A percentile compares a stretch with the other conserved stretches of the same genome.
Evolutionary conservation across 2,797 vertebrate species (phyloP).

Genomic region (Alosa sapidissima): DNA sequence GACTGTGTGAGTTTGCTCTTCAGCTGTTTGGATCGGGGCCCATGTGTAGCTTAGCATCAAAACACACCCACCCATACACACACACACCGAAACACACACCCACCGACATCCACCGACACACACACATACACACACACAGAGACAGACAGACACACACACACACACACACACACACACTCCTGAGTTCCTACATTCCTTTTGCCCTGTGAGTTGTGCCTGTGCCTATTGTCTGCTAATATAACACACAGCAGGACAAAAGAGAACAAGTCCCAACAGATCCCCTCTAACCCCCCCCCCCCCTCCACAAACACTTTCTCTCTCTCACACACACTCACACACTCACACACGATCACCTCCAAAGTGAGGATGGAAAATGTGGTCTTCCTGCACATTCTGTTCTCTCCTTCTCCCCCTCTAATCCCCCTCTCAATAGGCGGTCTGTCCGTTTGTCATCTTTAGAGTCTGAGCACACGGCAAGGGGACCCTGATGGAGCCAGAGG

Average conservation of each 20-base stretch:
- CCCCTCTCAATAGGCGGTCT: neutral
- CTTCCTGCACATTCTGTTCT: neutral
- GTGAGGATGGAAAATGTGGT: neutral
- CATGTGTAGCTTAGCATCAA: neutral
- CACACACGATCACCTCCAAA: neutral
- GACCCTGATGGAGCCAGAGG: neutral
- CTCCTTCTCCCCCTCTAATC: neutral
- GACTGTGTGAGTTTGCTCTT: no score
- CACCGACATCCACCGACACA: neutral
- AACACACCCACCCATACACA: neutral
- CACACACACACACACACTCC: neutral
- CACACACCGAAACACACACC: neutral
- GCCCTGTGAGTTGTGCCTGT: neutral
- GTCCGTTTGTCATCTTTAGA: neutral
- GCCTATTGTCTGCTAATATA: neutral
- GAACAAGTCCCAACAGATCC: conserved; percentile 3
- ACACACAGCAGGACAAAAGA: neutral
- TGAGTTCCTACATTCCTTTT: neutral
- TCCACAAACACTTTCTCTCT: neutral
- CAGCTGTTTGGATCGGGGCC: no score
- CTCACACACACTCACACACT: neutral
- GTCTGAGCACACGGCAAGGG: neutral
- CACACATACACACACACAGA: neutral
- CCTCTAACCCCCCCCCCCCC: neutral
- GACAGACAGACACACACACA: neutral